Percentiles rank a stretch among this genome's conserved stretches.
These are phyloP conservation scores for Colletes collaris DNA, from an alignment of 2,888 invertebrate genomes.

Conservation along the genomic window DNA sequence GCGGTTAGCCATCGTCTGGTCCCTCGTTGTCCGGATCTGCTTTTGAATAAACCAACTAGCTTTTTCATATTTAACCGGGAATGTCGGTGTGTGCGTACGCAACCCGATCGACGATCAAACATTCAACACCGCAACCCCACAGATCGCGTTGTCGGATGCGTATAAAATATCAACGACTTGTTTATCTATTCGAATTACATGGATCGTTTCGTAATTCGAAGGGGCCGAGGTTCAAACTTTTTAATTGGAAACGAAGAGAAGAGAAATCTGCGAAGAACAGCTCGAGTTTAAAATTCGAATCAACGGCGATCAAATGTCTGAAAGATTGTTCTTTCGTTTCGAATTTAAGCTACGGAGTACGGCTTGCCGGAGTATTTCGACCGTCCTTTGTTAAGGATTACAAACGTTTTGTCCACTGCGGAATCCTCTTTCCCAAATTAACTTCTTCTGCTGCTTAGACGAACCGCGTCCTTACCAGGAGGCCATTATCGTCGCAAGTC, in stretches of 20 bases:
- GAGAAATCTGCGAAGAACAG: not conserved
- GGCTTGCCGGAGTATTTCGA: slow-evolving; percentile 12
- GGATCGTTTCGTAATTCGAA: not conserved
- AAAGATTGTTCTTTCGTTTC: not conserved
- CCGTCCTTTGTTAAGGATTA: slow-evolving; percentile 68
- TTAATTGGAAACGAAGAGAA: not conserved
- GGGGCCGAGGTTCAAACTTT: not conserved
- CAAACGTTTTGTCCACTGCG: slow-evolving; percentile 66
- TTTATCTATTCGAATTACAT: not conserved
- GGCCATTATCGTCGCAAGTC: slow-evolving; percentile 68
- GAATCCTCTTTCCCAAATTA: slow-evolving; percentile 76
- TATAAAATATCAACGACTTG: slow-evolving; percentile 15
- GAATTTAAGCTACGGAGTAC: slow-evolving; percentile 2
- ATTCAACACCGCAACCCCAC: not conserved
- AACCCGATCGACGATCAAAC: slow-evolving; percentile 8
- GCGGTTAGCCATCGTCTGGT: not conserved
- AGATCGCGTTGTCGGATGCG: not conserved
- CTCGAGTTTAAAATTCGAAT: no score
- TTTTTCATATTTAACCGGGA: slow-evolving; percentile 26
- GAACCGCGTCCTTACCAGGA: slow-evolving; percentile 41
- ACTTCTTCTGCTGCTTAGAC: slow-evolving; percentile 61
- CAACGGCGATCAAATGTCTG: slow-evolving; percentile 15
- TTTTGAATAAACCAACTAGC: slow-evolving; percentile 3
- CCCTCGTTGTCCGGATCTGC: not conserved
- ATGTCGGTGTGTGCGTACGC: not conserved